phyloP scores from a whole-genome alignment of 2,888 invertebrate species.

The Hedychridium roseum region DNA sequence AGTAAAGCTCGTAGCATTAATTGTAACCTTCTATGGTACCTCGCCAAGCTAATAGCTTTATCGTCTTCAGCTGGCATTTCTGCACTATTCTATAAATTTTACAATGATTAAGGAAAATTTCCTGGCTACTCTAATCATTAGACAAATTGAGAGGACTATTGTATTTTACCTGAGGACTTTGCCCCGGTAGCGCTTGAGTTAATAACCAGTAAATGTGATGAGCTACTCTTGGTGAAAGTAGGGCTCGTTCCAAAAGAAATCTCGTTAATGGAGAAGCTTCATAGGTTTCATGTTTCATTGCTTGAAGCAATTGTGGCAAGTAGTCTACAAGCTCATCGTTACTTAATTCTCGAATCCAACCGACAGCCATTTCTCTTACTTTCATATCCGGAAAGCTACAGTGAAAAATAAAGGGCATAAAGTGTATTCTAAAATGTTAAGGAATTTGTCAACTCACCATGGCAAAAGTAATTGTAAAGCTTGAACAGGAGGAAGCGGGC shows the following conservation, averaged over 20 bases:
- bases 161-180: constrained; percentile 84
- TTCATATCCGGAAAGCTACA: constrained; percentile 88
- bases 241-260: constrained; percentile 82
- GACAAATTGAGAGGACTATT: too few species aligned
- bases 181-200: constrained; percentile 83
- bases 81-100: constrained; percentile 63
- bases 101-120: too few species aligned
- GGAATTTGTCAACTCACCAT: constrained; percentile 73
- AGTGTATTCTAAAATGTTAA: too few species aligned
- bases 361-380: constrained; percentile 85
- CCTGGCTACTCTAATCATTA: too few species aligned
- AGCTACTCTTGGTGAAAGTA: constrained; percentile 88
- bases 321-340: constrained; percentile 91
- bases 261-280: constrained; percentile 87
- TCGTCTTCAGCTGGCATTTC: constrained; percentile 65
- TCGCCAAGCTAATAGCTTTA: constrained; percentile 73
- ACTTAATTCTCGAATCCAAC: constrained; percentile 80
- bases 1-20: constrained; percentile 88
- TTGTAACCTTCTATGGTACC: constrained; percentile 80
- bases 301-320: constrained; percentile 93
- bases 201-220: constrained; percentile 95
- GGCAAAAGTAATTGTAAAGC: constrained; percentile 92
- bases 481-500: constrained; percentile 83
- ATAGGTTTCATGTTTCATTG: constrained; percentile 87
- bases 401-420: constrained; percentile 1